phyloP scores from a whole-genome alignment of 1,140 invertebrate genomes.

The Zaprionus gabonicus region DNA sequence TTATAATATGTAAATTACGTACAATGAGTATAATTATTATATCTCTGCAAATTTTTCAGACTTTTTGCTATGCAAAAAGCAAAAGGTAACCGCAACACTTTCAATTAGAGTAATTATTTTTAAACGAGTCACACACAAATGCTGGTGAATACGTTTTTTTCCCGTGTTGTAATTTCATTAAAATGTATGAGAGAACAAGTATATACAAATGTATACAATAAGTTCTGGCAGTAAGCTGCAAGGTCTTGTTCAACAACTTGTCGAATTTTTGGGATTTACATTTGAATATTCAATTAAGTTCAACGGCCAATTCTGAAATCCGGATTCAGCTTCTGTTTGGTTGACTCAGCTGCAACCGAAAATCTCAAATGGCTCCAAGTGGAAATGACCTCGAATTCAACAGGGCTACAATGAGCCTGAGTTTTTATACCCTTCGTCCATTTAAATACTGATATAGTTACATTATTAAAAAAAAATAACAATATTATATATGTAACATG shows the following conservation, averaged over 20 bases:
- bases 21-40: background rate
- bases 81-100: slow-evolving; percentile 52
- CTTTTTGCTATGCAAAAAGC: slow-evolving; percentile 8
- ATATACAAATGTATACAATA: slow-evolving; percentile 4
- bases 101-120: slow-evolving; percentile 46
- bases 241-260: slow-evolving; percentile 15
- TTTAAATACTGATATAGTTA: no score
- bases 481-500: no score
- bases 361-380: slow-evolving; percentile 21
- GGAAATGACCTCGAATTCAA: slow-evolving; percentile 33
- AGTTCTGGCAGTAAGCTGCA: slow-evolving; percentile 4
- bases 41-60: background rate
- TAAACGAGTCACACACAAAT: slow-evolving; percentile 22
- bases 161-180: slow-evolving; percentile 1
- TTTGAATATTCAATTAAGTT: slow-evolving; percentile 30
- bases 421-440: background rate
- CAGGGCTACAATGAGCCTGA: background rate
- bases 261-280: slow-evolving; percentile 8
- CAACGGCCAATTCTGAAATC: background rate
- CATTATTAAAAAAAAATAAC: no score
- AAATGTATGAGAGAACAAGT: background rate
- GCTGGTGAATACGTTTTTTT: slow-evolving; percentile 7
- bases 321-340: slow-evolving; percentile 14
- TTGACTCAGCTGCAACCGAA: slow-evolving; percentile 18
- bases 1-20: slow-evolving; percentile 47